Conservation (phyloP, 2,888 invertebrate genomes). For the Nephrotoma guestfalica region DNA sequence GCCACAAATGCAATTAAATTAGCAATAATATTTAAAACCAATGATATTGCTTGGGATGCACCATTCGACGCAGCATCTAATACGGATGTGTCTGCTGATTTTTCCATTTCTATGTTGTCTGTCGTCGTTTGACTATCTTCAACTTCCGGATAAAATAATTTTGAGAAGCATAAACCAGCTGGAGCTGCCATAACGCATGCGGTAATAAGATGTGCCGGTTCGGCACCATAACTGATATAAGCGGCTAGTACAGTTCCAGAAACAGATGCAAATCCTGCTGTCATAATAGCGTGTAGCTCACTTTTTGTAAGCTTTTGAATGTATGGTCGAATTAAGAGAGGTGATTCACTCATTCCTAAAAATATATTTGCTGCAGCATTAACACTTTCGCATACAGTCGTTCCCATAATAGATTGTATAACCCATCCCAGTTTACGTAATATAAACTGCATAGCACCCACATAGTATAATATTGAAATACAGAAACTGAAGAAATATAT, state of each 20-base stretch:
- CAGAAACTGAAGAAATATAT: slow-evolving; percentile 90
- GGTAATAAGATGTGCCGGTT: slow-evolving; percentile 75
- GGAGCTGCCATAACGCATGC: slow-evolving; percentile 96
- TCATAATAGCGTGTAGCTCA: slow-evolving; percentile 86
- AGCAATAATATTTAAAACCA: slow-evolving; percentile 77
- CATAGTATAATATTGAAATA: slow-evolving; percentile 77
- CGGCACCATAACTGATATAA: slow-evolving; percentile 80
- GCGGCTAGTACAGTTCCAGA: slow-evolving; percentile 89
- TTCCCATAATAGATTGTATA: slow-evolving; percentile 56
- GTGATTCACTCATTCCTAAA: slow-evolving; percentile 85
- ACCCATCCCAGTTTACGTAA: slow-evolving; percentile 67
- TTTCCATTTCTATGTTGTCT: slow-evolving; percentile 55
- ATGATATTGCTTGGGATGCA: slow-evolving; percentile 60
- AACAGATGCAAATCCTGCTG: slow-evolving; percentile 89
- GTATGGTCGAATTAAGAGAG: slow-evolving; percentile 78
- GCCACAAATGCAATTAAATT: slow-evolving; percentile 88
- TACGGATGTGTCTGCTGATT: slow-evolving; percentile 61
- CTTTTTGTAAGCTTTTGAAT: slow-evolving; percentile 67
- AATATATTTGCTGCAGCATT: slow-evolving; percentile 89
- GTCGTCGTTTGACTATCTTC: slow-evolving; percentile 61
- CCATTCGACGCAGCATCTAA: slow-evolving; percentile 88
- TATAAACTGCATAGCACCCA: slow-evolving; percentile 77
- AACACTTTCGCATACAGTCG: slow-evolving; percentile 89
- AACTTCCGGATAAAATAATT: slow-evolving; percentile 85
- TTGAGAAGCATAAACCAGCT: slow-evolving; percentile 77